Base-by-base conservation (phyloP, 2,113 vertebrate species). In the Sardina pilchardus region DNA sequence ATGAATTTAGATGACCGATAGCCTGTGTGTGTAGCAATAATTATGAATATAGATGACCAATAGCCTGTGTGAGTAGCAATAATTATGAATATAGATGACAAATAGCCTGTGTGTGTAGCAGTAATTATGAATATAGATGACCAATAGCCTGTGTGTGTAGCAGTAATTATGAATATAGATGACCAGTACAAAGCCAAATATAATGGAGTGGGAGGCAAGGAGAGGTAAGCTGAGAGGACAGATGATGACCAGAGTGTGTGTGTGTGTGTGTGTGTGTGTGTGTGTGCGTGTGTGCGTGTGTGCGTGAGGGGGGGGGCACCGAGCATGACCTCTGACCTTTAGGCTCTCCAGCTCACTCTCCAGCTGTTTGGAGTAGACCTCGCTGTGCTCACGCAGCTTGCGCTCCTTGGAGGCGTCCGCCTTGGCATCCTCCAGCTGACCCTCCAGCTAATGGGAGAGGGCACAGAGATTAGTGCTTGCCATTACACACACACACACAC, bases 351-450 rank as follows among this genome's bases (percentile, higher is more conserved):
- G 96, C 94, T 99, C 98, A 6, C 92, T 91, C 92, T 98, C 98
- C 92, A 99, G 91, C 89, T 99, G 97, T 90, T 96, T 97, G 93
- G 96, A 96, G 92, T 98, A 97, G 83, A 86, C 93, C 86, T 99
- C 97, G 0, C 97, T 97, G 93, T 98, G 97, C 86, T 99, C 98
- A 0, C 97, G 94, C 81, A 99, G 96, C 91, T 99, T 99, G 87
- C 95, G 96, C 89, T 99, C 98, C 90, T 97, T 99, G 1, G 96
- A 97, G 17, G 97, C 97, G 92, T 99, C 98, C 0, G 97, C 97
- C 19, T 92, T 85, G 0, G 94, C 93, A 5, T 98, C 97, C 85
- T 99, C 97, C 80, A 99, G 95, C 91, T 96, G 95, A 14, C 94
- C 94, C 93, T 99, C 98, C 95, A 99, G 93, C 98, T 99, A 90